Percentiles rank a stretch among this genome's conserved stretches.
These are phyloP conservation scores for Monochamus alternatus DNA, from an alignment of 2,888 invertebrate species.

Conservation along the genomic window DNA sequence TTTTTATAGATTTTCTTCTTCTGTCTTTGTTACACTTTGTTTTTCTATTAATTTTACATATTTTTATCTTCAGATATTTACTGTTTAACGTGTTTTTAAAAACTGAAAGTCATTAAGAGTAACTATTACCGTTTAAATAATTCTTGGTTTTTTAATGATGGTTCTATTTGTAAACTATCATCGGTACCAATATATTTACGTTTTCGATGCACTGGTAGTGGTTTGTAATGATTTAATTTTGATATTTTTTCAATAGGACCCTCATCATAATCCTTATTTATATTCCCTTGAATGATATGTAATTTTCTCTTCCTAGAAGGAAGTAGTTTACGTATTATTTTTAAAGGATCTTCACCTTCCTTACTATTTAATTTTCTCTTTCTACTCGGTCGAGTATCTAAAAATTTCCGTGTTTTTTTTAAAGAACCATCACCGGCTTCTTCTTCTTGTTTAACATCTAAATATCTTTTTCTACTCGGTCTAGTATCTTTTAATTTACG, in stretches of 20 bases:
- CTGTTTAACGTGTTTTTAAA: background rate
- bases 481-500: too few species aligned
- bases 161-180: constrained; percentile 23
- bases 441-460: too few species aligned
- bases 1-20: constrained; percentile 1
- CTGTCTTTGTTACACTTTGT: background rate
- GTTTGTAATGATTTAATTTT: background rate
- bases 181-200: background rate
- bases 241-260: background rate
- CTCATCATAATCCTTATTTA: background rate
- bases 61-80: constrained; percentile 8
- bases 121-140: too few species aligned
- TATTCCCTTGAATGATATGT: background rate
- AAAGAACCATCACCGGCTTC: too few species aligned
- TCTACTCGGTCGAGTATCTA: too few species aligned
- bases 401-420: too few species aligned
- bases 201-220: background rate
- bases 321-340: background rate
- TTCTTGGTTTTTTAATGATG: too few species aligned
- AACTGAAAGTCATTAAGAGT: too few species aligned
- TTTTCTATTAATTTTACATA: constrained; percentile 9
- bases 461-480: too few species aligned
- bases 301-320: background rate
- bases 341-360: background rate
- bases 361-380: too few species aligned